A percentile compares a stretch with the other conserved stretches of the same genome.
Conservation (phyloP, 2,113 vertebrate genomes). For the Fregetta grallaria region DNA sequence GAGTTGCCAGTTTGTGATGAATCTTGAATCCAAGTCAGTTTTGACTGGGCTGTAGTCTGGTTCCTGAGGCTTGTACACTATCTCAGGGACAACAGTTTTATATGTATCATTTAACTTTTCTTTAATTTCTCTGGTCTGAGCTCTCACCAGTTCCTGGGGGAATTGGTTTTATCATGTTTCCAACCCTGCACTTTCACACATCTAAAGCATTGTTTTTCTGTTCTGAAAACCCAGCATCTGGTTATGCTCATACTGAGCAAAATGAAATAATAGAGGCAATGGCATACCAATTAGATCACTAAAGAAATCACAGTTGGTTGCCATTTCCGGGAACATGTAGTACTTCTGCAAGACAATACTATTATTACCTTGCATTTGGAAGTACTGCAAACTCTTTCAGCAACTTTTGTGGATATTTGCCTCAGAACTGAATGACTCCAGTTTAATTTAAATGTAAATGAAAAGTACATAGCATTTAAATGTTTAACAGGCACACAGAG, state of each 20-base stretch:
- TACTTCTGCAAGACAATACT: not conserved
- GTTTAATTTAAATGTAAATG: slow-evolving; percentile 59
- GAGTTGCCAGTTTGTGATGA: not conserved
- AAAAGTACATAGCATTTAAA: not conserved
- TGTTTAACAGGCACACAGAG: not conserved
- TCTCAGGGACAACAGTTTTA: not conserved
- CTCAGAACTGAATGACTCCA: not conserved
- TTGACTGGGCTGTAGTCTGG: not conserved
- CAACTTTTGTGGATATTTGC: not conserved
- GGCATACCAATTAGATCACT: not conserved
- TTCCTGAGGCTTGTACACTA: accelerated
- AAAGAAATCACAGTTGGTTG: not conserved
- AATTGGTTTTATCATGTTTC: not conserved
- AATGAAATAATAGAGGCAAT: not conserved
- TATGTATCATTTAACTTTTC: not conserved
- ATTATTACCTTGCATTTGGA: not conserved
- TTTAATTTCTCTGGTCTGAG: not conserved
- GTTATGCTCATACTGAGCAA: not conserved
- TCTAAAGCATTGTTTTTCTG: not conserved
- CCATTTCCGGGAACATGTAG: slow-evolving; percentile 8
- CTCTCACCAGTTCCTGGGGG: not conserved
- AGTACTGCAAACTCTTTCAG: not conserved
- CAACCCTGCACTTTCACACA: not conserved
- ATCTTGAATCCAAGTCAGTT: not conserved
- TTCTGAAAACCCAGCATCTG: slow-evolving; percentile 16